Evolutionary conservation across 1,140 invertebrate species (phyloP), one percentile per base, ranked within the genome.

Genomic region (Metaphire vulgaris): DNA sequence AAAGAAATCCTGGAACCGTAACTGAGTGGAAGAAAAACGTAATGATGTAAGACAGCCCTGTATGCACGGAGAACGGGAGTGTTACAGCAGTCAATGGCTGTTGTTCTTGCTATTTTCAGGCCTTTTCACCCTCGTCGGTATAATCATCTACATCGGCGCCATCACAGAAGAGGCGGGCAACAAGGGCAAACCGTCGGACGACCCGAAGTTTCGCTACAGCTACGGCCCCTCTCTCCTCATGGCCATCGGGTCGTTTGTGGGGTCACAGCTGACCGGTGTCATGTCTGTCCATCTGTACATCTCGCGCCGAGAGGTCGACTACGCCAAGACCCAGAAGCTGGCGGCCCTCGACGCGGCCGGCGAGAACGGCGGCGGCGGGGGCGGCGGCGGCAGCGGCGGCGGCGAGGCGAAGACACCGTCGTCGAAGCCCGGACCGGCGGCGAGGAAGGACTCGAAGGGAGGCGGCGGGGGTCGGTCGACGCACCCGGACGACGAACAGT

Each of bases 121-220:
- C 0, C 72, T 73, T 1, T 34, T 73, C 2, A 73, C 72, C 1
- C 72, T 73, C 32, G 72, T 73, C 14, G 72, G 72, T 0, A 73
- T 73, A 16, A 73, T 73, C 32, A 73, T 73, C 1, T 73, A 73
- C 72, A 64, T 73, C 33, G 72, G 72, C 21, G 72, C 72, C 41
- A 73, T 73, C 33, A 73, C 72, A 26, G 72, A 73, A 41, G 72
- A 73, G 28, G 72, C 72, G 0, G 72, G 72, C 72, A 73, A 73
- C 72, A 73, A 73, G 72, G 28, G 33, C 32, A 73, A 73, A 56
- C 28, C 72, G 34, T 34, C 32, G 72, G 72, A 73, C 21, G 72
- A 73, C n/a, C 41, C 29, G 15, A 31, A 31, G 28, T 73, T 73
- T 34, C 30, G 16, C 14, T 73, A 73, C 41, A 34, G 28, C 41